Evolutionary conservation across 2,888 invertebrate species (phyloP).

Genomic region (Phengaris alcon): DNA sequence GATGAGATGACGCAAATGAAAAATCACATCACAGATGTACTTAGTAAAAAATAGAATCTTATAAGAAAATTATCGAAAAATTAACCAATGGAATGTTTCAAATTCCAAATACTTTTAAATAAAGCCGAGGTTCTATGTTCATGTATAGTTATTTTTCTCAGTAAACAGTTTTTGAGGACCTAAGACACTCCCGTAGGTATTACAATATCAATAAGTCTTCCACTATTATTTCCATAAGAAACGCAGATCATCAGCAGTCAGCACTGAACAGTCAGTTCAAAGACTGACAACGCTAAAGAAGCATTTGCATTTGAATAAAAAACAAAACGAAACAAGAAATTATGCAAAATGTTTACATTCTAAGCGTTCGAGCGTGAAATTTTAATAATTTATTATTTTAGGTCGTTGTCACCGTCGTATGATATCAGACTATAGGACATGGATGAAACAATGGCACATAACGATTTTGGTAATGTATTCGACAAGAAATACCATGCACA

Average conservation of each 20-base stretch:
- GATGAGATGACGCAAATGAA: conserved; percentile 1
- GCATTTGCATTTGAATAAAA: conserved; percentile 41
- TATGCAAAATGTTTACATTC: conserved; percentile 44
- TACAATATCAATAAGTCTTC: neutral
- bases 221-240: neutral
- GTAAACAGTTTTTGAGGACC: neutral
- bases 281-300: conserved; percentile 5
- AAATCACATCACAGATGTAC: neutral
- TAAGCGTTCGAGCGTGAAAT: conserved; percentile 49
- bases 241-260: neutral
- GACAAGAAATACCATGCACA: conserved; percentile 4
- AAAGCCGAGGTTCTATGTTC: neutral
- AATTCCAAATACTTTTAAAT: neutral
- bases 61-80: no score
- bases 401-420: conserved; percentile 68
- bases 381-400: conserved; percentile 66
- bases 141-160: neutral
- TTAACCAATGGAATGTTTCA: no score
- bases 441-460: conserved; percentile 53
- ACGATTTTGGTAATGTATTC: conserved; percentile 18
- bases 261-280: neutral
- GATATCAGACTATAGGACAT: conserved; percentile 66
- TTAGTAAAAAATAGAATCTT: neutral
- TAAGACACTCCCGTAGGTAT: neutral
- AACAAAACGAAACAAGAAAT: conserved; percentile 38